Evolutionary conservation across 2,888 invertebrate species (phyloP), one percentile per base, ranked within the genome.

Genomic region (Acanthosoma haemorrhoidale): DNA sequence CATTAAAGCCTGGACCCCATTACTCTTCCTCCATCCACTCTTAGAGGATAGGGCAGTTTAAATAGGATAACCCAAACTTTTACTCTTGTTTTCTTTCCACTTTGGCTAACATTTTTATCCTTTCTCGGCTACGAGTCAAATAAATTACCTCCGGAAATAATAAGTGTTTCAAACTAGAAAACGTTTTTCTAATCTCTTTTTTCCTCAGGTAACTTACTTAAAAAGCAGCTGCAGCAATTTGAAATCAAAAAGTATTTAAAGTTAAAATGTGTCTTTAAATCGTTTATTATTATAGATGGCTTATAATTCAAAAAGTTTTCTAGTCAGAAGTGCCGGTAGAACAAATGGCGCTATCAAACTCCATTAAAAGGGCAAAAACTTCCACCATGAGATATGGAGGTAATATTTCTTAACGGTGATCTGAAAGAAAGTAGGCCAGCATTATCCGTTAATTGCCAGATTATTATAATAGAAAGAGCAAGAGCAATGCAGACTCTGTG

Each of bases 31-130:
- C 25, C 25, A 51, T 21, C 25, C 25, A n/a, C 6, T 21, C 2
- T 25, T n/a, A n/a, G 21, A 51, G 51, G 25, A 21, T 25, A 21
- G 13, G 3, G 1, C 25, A 51, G 25, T 51, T 51, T 51, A 51
- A 51, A 51, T 51, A n/a, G 51, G 51, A 51, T 51, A 25, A 51
- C 25, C 51, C 51, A 51, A 51, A 51, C 25, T 51, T 51, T 51
- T 51, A 51, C 51, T n/a, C 51, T n/a, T n/a, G n/a, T 51, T 51
- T n/a, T 25, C 25, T 51, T 51, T n/a, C 51, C n/a, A 21, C 25
- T 51, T 51, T 25, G 51, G 25, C 51, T n/a, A 51, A 21, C 21
- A 25, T 51, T 51, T 51, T 51, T 25, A 25, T 25, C 51, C 18
- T 51, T 51, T 13, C 13, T n/a, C 25, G 1, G 25, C 25, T 25